Base-by-base conservation (phyloP, 37 sponge, comb jelly and placozoan genomes). In the Halisarca cf. caerulea region DNA sequence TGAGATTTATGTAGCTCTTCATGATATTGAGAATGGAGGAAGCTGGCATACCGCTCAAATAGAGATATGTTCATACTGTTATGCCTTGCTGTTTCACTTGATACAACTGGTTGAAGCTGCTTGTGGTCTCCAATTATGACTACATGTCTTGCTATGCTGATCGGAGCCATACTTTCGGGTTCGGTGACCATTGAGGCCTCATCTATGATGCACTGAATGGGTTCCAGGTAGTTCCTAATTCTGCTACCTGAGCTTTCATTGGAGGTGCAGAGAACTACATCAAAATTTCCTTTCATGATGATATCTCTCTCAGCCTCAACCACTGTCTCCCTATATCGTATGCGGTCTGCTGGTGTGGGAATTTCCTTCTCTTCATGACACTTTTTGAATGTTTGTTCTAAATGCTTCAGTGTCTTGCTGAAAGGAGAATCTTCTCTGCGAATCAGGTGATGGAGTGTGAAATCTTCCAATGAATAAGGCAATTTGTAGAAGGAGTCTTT, bases 111-210 rank as follows among this genome's bases (percentile, higher is more conserved):
- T 45, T 84, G 87, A 11, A 93, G 75, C 25, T 91, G 92, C 64
- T 81, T 88, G 83, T 91, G 92, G 54, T 91, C 92, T 32, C 92
- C 92, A 45, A 93, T 79, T 32, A 93, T 68, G 0, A 87, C 81
- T 32, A 84, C 90, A 41, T 93, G 93, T 37, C 89, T 82, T 72
- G 86, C 70, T 24, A 89, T 42, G 18, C 85, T 80, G 43, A 89
- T 80, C 17, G 93, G 90, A 51, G 79, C 88, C 44, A 93, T 87
- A 5, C 85, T 77, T 58, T 93, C 93, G 42, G 93, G 93, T 55
- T 93, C 93, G 43, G 42, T 58, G 0, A 84, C 87, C 90, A 89
- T 93, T 30, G 83, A 90, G 82, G 89, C 51, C 60, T 93, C 93
- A 87, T 93, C 93, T 73, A 93, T 81, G 39, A 93, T 93, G 57